Percentiles rank a stretch among this genome's conserved stretches.
These are phyloP conservation scores for Trachelus iudaicus DNA, from an alignment of 2,888 invertebrate genomes.

Conservation along the genomic window DNA sequence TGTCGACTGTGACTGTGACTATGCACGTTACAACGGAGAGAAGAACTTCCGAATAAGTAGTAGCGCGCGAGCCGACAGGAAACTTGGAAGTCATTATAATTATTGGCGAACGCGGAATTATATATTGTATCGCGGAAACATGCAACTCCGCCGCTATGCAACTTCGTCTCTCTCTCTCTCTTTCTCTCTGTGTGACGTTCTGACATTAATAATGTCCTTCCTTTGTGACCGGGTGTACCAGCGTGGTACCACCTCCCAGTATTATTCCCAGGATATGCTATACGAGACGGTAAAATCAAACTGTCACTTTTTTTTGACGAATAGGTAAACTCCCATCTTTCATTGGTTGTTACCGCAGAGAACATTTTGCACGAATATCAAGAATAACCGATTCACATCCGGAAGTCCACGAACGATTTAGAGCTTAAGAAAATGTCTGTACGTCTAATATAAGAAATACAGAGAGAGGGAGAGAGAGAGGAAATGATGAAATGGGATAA, in stretches of 20 bases:
- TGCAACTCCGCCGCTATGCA: constrained; percentile 44
- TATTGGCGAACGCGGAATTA: constrained; percentile 63
- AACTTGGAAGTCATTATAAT: constrained; percentile 62
- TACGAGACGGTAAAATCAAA: not conserved
- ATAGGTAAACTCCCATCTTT: no score
- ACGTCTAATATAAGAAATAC: no score
- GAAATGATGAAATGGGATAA: no score
- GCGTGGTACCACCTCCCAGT: constrained; percentile 55
- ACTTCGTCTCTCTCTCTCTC: constrained; percentile 23
- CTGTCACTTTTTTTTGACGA: no score
- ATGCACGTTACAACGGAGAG: no score
- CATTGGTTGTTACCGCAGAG: no score
- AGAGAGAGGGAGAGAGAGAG: no score
- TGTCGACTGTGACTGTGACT: not conserved
- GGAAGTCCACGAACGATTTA: no score
- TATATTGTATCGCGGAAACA: constrained; percentile 56
- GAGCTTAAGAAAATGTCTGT: no score
- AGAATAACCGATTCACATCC: no score
- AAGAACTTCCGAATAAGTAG: not conserved
- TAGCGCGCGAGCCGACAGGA: constrained; percentile 35
- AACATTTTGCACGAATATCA: no score
- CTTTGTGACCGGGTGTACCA: constrained; percentile 50
- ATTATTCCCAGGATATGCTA: constrained; percentile 44
- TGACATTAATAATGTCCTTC: constrained; percentile 61
- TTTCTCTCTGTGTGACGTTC: constrained; percentile 42